These are phyloP conservation scores for Rhodeus uyekii DNA, from an alignment of 2,797 vertebrate genomes.

Conservation along the genomic window DNA sequence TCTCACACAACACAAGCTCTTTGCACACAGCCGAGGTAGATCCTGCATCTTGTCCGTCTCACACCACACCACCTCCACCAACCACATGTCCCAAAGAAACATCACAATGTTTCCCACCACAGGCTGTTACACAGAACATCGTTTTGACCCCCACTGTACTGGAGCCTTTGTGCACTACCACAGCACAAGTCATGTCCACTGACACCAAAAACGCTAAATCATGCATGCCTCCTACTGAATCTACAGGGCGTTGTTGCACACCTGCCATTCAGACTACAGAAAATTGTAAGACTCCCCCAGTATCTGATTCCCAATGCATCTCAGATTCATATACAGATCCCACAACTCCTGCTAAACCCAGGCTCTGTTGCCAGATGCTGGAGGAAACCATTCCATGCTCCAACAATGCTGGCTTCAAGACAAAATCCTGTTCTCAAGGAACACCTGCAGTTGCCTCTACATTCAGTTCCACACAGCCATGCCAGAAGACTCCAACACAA, in stretches of 20 bases:
- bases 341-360: neutral
- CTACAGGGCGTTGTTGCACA: constrained; percentile 1
- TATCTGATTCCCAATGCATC: neutral
- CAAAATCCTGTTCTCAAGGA: constrained; percentile 29
- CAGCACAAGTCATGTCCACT: constrained; percentile 10
- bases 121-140: neutral
- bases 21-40: constrained; percentile 53
- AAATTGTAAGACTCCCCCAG: constrained; percentile 23
- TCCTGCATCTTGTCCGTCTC: constrained; percentile 55
- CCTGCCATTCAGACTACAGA: neutral
- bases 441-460: neutral
- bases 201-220: neutral
- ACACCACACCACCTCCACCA: constrained; percentile 7
- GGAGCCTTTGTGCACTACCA: constrained; percentile 17
- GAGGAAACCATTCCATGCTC: constrained; percentile 14
- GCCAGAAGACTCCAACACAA: constrained; percentile 6
- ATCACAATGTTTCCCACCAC: constrained; percentile 7
- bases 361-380: neutral
- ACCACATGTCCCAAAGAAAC: constrained; percentile 24
- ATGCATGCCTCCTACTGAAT: constrained; percentile 9
- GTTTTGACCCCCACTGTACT: neutral
- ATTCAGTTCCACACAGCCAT: neutral
- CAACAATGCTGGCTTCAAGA: neutral
- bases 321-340: neutral
- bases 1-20: constrained; percentile 50